Conservation (phyloP, 2,113 vertebrate species). For the Prochilodus magdalenae region DNA sequence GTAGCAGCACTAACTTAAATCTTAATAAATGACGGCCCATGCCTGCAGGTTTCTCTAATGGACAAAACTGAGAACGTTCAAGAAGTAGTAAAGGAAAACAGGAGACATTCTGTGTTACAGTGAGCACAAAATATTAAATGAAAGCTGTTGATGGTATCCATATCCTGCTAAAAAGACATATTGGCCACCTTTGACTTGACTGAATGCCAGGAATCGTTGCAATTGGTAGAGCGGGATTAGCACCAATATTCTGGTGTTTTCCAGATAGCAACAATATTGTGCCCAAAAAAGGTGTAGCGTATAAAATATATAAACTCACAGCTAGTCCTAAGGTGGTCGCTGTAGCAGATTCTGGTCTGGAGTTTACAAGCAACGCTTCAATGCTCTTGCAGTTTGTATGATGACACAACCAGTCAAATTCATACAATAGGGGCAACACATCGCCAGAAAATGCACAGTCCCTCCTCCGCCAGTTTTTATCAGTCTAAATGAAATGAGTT, state of each 20-base stretch:
- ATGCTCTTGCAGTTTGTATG: constrained; percentile 5
- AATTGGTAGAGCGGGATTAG: background rate
- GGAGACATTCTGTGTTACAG: background rate
- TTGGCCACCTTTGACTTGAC: background rate
- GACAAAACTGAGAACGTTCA: background rate
- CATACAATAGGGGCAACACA: too few species aligned
- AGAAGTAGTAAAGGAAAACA: too few species aligned
- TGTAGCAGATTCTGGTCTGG: constrained; percentile 7
- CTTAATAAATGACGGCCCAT: background rate
- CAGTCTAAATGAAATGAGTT: too few species aligned
- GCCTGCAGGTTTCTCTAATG: background rate
- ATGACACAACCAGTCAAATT: too few species aligned
- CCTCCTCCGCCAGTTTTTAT: too few species aligned
- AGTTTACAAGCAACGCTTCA: constrained; percentile 26
- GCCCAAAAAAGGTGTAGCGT: background rate
- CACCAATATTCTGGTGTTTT: background rate
- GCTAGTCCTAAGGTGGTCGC: background rate
- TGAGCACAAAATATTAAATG: background rate
- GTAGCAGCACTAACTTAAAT: constrained; percentile 1
- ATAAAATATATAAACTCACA: constrained; percentile 36
- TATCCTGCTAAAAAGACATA: background rate
- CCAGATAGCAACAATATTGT: constrained; percentile 13
- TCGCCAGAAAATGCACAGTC: too few species aligned
- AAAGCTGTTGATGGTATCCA: constrained; percentile 15
- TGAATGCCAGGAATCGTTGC: background rate